Evolutionary conservation across 2,888 invertebrate species (phyloP).

Genomic region (Beris morrisii): DNA sequence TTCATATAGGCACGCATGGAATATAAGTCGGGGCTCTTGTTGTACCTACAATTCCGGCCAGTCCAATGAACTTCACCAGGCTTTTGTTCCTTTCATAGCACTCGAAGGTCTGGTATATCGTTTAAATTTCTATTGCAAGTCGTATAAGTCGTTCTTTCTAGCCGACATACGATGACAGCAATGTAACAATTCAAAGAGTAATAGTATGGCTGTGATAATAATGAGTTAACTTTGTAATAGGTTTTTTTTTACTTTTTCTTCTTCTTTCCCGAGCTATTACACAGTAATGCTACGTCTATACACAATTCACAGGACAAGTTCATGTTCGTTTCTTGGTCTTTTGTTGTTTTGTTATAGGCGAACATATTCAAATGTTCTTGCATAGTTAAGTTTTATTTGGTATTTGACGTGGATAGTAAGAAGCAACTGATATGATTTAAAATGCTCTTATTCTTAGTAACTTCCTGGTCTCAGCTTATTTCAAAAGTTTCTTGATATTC

Average conservation of each 20-base stretch:
- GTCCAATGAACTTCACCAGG: slow-evolving; percentile 17
- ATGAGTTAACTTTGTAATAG: slow-evolving; percentile 28
- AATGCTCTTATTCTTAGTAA: slow-evolving; percentile 25
- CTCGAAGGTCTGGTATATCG: too few relatives aligned
- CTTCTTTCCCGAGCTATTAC: slow-evolving; percentile 8
- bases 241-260: slow-evolving; percentile 10
- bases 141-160: too few relatives aligned
- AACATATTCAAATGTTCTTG: slow-evolving; percentile 27
- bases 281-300: neutral
- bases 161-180: slow-evolving; percentile 18
- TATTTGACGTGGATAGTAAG: slow-evolving; percentile 6
- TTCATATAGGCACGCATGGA: too few relatives aligned
- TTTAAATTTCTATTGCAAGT: too few relatives aligned
- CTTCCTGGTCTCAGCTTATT: slow-evolving; percentile 25
- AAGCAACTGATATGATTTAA: slow-evolving; percentile 15
- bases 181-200: slow-evolving; percentile 30
- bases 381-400: slow-evolving; percentile 19
- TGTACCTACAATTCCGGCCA: neutral
- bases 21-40: too few relatives aligned
- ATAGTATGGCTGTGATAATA: slow-evolving; percentile 27
- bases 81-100: neutral
- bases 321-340: slow-evolving; percentile 16
- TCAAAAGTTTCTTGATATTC: neutral
- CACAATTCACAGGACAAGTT: slow-evolving; percentile 24
- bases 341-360: slow-evolving; percentile 17